Conservation (phyloP, 2,888 invertebrate species). For the Carterocephalus palaemon region DNA sequence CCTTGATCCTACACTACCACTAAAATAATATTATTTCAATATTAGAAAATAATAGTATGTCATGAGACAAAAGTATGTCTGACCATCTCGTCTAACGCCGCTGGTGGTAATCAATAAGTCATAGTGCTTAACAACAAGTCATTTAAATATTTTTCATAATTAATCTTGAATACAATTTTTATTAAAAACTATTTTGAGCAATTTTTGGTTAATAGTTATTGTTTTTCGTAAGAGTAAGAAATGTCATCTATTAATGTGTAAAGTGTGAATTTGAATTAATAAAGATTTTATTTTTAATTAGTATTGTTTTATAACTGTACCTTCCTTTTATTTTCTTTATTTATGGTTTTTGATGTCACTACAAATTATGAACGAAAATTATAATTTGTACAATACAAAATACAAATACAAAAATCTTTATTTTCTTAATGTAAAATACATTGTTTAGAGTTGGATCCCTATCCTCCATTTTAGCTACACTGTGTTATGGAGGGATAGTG, state of each 20-base stretch:
- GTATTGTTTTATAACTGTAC: slow-evolving; percentile 27
- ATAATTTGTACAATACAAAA: too few species aligned
- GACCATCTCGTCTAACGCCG: too few species aligned
- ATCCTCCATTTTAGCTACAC: too few species aligned
- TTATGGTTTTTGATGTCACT: not conserved
- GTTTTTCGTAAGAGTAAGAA: slow-evolving; percentile 57
- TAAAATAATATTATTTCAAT: too few species aligned
- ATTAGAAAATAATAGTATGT: too few species aligned
- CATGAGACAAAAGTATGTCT: too few species aligned
- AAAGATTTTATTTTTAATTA: slow-evolving; percentile 71
- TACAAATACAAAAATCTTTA: not conserved
- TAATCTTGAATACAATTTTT: slow-evolving; percentile 1
- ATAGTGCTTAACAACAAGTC: slow-evolving; percentile 35
- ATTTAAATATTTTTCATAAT: not conserved
- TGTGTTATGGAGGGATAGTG: too few species aligned
- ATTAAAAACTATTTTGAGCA: slow-evolving; percentile 53
- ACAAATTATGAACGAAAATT: too few species aligned
- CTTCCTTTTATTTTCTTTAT: too few species aligned
- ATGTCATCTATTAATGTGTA: slow-evolving; percentile 61
- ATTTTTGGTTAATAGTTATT: slow-evolving; percentile 48
- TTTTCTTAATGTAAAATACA: too few species aligned
- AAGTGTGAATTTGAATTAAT: slow-evolving; percentile 74
- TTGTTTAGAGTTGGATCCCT: too few species aligned
- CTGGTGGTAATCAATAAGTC: slow-evolving; percentile 37
- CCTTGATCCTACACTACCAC: too few species aligned